These are phyloP conservation scores for Lordiphosa clarofinis DNA, from an alignment of 1,140 invertebrate species.

Conservation along the genomic window DNA sequence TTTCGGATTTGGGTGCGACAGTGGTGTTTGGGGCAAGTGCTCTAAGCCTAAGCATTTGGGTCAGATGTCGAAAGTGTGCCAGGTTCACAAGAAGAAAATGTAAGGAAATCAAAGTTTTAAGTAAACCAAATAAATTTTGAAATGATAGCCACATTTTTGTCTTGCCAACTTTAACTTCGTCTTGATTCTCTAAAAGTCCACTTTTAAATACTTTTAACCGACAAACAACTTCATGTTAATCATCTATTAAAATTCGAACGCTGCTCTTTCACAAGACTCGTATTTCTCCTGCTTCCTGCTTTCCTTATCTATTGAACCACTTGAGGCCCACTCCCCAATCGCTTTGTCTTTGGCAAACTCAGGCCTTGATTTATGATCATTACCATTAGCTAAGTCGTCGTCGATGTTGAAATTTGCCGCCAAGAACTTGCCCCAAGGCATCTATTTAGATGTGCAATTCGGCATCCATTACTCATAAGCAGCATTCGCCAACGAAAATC, in stretches of 20 bases:
- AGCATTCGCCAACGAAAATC: constrained; percentile 60
- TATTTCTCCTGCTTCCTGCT: constrained; percentile 39
- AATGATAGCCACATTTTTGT: too few relatives aligned
- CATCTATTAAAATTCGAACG: neutral
- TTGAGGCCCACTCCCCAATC: constrained; percentile 53
- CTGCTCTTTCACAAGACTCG: constrained; percentile 29
- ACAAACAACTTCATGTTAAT: constrained; percentile 39
- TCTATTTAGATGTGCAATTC: constrained; percentile 69
- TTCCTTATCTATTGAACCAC: constrained; percentile 38
- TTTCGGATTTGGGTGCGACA: constrained; percentile 14
- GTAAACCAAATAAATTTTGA: too few relatives aligned
- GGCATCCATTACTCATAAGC: constrained; percentile 70
- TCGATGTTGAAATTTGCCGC: constrained; percentile 27
- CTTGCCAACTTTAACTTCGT: too few relatives aligned
- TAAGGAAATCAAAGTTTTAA: too few relatives aligned
- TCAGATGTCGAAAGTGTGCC: constrained; percentile 12
- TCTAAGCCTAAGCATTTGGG: constrained; percentile 16
- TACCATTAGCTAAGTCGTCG: constrained; percentile 37
- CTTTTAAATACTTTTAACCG: too few relatives aligned
- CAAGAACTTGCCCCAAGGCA: constrained; percentile 39
- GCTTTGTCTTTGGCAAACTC: constrained; percentile 59
- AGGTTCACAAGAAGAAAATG: constrained; percentile 7
- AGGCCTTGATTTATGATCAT: constrained; percentile 70
- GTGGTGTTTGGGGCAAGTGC: constrained; percentile 17
- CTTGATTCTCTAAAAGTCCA: too few relatives aligned